Conservation (phyloP, 2,888 invertebrate genomes). For the Macrosoma leucophasiata region DNA sequence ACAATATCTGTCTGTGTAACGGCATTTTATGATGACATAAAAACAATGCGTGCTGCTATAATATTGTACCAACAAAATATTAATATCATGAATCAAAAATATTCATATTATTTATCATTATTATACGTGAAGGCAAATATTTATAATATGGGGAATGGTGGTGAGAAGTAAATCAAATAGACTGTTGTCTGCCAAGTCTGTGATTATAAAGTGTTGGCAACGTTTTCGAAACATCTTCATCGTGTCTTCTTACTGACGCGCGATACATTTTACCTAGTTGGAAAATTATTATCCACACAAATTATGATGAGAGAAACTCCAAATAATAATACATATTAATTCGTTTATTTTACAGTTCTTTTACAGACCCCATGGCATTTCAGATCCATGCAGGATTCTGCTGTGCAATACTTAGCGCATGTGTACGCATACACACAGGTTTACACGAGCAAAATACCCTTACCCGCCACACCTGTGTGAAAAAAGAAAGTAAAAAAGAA, state of each 20-base stretch:
- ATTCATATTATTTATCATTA: constrained; percentile 30
- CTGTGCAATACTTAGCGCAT: too few species aligned
- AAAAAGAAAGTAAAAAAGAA: too few species aligned
- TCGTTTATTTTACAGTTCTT: too few species aligned
- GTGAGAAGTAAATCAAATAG: constrained; percentile 68
- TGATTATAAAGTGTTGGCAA: constrained; percentile 52
- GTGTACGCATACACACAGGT: too few species aligned
- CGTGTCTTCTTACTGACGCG: constrained; percentile 31
- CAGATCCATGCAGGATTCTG: too few species aligned
- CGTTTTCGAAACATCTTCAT: constrained; percentile 47
- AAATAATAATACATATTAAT: too few species aligned
- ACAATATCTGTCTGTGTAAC: constrained; percentile 4
- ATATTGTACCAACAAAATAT: too few species aligned
- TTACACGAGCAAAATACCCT: too few species aligned
- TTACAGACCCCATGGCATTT: too few species aligned
- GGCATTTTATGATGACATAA: too few species aligned
- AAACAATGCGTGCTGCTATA: too few species aligned
- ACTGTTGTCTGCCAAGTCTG: constrained; percentile 56
- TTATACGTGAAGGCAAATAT: constrained; percentile 31
- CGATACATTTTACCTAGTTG: constrained; percentile 32
- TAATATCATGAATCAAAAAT: constrained; percentile 18
- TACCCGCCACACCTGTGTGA: too few species aligned
- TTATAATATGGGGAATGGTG: constrained; percentile 35
- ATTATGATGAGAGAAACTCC: constrained; percentile 28
- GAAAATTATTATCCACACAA: not conserved